phyloP scores from a whole-genome alignment of 2,797 vertebrate species.

The Allobates femoralis region DNA sequence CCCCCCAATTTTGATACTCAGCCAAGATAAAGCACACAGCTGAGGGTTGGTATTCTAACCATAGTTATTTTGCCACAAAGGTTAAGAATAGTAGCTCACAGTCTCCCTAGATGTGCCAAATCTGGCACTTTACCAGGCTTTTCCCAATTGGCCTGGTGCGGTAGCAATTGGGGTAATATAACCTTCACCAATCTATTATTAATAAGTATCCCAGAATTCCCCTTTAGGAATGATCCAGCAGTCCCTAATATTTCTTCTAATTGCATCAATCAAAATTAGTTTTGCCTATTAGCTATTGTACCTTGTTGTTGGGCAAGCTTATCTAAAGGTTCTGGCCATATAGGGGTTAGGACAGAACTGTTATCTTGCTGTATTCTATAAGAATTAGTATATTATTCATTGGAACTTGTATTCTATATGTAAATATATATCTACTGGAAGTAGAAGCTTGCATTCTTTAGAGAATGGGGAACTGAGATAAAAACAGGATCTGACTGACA shows the following conservation, averaged over 20 bases:
- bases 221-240: background rate
- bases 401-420: too few relatives aligned
- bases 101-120: too few relatives aligned
- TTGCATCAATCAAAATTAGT: conserved; percentile 1
- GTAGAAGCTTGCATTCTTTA: conserved; percentile 8
- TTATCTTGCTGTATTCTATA: background rate
- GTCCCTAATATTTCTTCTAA: background rate
- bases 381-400: background rate
- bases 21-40: too few relatives aligned
- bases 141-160: too few relatives aligned
- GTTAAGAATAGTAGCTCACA: too few relatives aligned
- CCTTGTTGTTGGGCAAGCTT: background rate
- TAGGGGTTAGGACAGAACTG: background rate
- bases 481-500: conserved; percentile 12
- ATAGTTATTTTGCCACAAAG: too few relatives aligned
- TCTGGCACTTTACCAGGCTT: too few relatives aligned
- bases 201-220: too few relatives aligned
- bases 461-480: background rate
- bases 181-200: too few relatives aligned
- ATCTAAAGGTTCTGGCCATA: background rate
- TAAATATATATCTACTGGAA: background rate
- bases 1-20: too few relatives aligned
- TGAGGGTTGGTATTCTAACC: too few relatives aligned
- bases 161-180: too few relatives aligned
- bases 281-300: background rate